Percentiles rank a stretch among this genome's conserved stretches.
Conservation (phyloP, 1,140 invertebrate genomes). For the Drosophila guanche region DNA sequence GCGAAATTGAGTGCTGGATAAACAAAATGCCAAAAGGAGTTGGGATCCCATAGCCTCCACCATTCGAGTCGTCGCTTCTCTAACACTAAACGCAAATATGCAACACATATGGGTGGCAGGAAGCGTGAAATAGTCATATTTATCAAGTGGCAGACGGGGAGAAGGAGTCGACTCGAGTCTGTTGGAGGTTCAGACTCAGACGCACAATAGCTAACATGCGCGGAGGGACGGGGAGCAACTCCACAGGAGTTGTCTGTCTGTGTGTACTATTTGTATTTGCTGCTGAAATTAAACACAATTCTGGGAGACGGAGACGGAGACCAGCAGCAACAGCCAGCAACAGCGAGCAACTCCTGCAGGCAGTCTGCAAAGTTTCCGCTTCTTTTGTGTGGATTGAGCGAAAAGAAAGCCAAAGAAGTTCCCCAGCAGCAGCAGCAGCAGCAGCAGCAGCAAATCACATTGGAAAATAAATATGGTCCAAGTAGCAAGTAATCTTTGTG, state of each 20-base stretch:
- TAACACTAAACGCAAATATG: constrained; percentile 72
- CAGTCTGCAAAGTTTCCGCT: constrained; percentile 64
- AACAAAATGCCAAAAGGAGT: constrained; percentile 52
- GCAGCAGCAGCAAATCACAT: background rate
- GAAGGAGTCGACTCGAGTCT: constrained; percentile 51
- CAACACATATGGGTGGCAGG: constrained; percentile 34
- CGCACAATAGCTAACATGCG: constrained; percentile 71
- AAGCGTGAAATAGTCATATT: constrained; percentile 73
- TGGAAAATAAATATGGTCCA: background rate
- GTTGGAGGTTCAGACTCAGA: constrained; percentile 17
- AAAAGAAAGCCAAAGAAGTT: background rate
- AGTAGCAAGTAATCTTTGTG: too few relatives aligned
- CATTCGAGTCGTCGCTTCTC: constrained; percentile 54
- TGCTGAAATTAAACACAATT: constrained; percentile 72
- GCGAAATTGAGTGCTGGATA: constrained; percentile 77
- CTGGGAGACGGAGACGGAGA: constrained; percentile 27
- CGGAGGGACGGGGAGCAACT: constrained; percentile 4
- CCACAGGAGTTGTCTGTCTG: constrained; percentile 24
- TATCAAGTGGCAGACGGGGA: constrained; percentile 62
- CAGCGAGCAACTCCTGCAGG: constrained; percentile 4
- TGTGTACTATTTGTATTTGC: constrained; percentile 65
- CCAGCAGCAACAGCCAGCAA: background rate
- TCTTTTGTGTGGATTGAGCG: constrained; percentile 23
- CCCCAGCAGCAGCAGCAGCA: too few relatives aligned
- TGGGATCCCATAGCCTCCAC: background rate